These are phyloP conservation scores for Myanophis thanlyinensis DNA, from an alignment of 2,113 vertebrate genomes.

Conservation along the genomic window DNA sequence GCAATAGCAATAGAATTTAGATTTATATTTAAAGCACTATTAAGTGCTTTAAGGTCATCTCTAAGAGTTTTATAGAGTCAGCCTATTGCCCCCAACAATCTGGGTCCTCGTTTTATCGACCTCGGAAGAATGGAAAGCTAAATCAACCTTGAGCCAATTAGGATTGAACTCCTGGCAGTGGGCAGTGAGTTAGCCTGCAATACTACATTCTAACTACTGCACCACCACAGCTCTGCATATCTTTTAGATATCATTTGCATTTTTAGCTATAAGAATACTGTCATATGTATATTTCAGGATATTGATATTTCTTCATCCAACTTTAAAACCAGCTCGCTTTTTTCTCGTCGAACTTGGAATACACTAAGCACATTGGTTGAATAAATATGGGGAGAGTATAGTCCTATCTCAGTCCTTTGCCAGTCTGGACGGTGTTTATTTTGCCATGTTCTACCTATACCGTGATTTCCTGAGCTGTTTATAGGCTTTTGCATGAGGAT, in stretches of 20 bases:
- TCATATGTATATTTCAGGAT: background rate
- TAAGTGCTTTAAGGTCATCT: no score
- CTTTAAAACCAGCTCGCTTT: background rate
- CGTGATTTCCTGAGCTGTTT: background rate
- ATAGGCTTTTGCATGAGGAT: background rate
- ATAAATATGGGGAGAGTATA: background rate
- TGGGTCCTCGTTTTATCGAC: no score
- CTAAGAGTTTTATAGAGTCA: no score
- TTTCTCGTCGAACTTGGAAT: background rate
- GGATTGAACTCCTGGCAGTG: no score
- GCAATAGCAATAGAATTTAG: no score
- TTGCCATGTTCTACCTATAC: background rate
- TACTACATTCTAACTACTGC: no score
- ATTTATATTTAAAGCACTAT: no score
- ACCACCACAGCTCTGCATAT: background rate
- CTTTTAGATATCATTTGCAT: no score
- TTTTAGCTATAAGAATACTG: background rate
- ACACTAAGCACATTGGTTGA: background rate
- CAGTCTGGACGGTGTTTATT: background rate
- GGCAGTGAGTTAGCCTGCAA: no score
- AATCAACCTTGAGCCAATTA: no score
- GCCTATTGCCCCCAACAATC: no score
- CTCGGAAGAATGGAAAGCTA: no score
- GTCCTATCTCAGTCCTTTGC: background rate
- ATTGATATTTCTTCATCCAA: background rate